Evolutionary conservation across 1,140 invertebrate species (phyloP).

Genomic region (Zaprionus lachaisei): DNA sequence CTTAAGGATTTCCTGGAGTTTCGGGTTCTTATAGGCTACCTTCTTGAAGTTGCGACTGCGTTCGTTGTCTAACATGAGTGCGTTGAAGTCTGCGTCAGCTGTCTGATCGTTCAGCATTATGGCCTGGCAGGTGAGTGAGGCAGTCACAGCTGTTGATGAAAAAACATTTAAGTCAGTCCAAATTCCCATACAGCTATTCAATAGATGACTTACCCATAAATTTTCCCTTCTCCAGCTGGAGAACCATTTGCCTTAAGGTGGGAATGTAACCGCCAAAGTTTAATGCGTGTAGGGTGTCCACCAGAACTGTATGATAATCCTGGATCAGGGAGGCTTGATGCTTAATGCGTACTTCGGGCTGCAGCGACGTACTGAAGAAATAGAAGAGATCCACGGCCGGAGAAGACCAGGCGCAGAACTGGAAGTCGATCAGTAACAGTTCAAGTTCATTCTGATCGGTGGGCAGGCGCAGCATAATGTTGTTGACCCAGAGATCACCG

Average conservation of each 20-base stretch:
- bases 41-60: constrained; percentile 63
- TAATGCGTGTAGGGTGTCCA: constrained; percentile 59
- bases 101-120: constrained; percentile 69
- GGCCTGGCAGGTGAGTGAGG: constrained; percentile 50
- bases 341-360: constrained; percentile 42
- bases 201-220: constrained; percentile 69
- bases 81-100: constrained; percentile 71
- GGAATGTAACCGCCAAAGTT: constrained; percentile 67
- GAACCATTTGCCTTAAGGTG: constrained; percentile 58
- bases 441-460: constrained; percentile 80
- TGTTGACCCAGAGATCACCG: constrained; percentile 89
- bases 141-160: constrained; percentile 54
- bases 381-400: constrained; percentile 78
- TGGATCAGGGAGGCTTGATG: constrained; percentile 62
- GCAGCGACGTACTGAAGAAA: constrained; percentile 68
- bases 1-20: constrained; percentile 55
- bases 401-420: constrained; percentile 73
- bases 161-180: neutral
- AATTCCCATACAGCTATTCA: neutral
- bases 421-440: constrained; percentile 84
- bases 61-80: constrained; percentile 62
- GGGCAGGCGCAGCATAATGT: constrained; percentile 87
- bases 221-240: constrained; percentile 63
- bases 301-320: constrained; percentile 69
- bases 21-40: constrained; percentile 57